phyloP scores from a whole-genome alignment of 2,113 vertebrate genomes.

The Psittacara wagleri region DNA sequence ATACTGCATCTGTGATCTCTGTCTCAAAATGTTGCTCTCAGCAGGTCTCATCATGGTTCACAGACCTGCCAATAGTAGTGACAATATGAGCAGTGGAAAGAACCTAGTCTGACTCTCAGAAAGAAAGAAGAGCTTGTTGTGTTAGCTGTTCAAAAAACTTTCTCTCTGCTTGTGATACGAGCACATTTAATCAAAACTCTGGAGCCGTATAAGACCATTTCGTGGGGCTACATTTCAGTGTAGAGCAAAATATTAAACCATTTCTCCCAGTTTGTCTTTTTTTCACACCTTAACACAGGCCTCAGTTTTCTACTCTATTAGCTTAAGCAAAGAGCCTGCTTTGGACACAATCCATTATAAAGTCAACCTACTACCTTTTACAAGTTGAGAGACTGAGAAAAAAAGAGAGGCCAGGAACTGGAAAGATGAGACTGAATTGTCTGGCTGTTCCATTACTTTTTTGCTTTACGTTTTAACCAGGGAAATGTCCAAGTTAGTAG shows the following conservation, averaged over 20 bases:
- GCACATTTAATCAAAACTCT: neutral
- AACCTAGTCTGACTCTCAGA: neutral
- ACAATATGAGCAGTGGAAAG: neutral
- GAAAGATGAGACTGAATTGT: neutral
- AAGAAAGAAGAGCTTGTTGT: neutral
- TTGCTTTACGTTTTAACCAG: slow-evolving; percentile 40
- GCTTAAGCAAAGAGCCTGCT: slow-evolving; percentile 33
- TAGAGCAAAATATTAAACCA: neutral
- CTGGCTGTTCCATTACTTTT: neutral
- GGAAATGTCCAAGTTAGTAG: slow-evolving; percentile 2
- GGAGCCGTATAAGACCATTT: neutral
- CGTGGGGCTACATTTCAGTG: neutral
- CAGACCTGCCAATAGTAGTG: neutral
- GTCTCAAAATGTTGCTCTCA: neutral
- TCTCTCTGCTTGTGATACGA: neutral
- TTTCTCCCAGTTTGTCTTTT: slow-evolving; percentile 43
- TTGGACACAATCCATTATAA: slow-evolving; percentile 42
- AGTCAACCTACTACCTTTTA: slow-evolving; percentile 1
- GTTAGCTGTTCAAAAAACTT: neutral
- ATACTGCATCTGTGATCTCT: neutral
- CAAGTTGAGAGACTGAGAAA: slow-evolving; percentile 1
- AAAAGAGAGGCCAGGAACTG: neutral
- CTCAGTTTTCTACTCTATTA: slow-evolving; percentile 24
- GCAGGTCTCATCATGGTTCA: neutral
- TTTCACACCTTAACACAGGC: neutral